Evolutionary conservation across 1,140 invertebrate species (phyloP).

Genomic region (Drosophila kepulauana): DNA sequence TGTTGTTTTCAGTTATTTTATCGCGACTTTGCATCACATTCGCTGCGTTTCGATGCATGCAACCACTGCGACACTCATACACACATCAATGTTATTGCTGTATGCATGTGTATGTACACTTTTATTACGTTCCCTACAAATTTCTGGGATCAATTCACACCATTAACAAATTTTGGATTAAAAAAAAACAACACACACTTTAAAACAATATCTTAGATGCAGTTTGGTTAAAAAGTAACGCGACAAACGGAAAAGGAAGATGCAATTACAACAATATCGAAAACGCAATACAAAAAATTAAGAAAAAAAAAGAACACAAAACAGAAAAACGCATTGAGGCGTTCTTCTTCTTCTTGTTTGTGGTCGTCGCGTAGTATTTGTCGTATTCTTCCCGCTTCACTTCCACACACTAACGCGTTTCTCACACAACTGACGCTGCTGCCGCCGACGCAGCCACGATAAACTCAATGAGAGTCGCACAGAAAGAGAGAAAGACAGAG

Average conservation of each 20-base stretch:
- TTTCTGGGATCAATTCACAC: conserved; percentile 9
- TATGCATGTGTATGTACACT: conserved; percentile 1
- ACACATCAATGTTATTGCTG: not conserved
- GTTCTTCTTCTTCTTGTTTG: conserved; percentile 17
- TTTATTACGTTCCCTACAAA: conserved; percentile 1
- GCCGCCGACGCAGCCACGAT: conserved; percentile 46
- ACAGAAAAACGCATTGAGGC: conserved; percentile 37
- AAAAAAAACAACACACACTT: conserved; percentile 5
- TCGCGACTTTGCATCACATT: conserved; percentile 66
- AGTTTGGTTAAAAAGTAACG: conserved; percentile 6
- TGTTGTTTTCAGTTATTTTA: conserved; percentile 39
- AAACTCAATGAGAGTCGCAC: conserved; percentile 23
- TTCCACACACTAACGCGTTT: conserved; percentile 46
- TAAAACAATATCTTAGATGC: conserved; percentile 1
- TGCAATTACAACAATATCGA: conserved; percentile 11
- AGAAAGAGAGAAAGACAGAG: conserved; percentile 20
- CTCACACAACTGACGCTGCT: conserved; percentile 52
- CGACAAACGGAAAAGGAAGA: conserved; percentile 12
- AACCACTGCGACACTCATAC: conserved; percentile 11
- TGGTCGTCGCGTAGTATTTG: conserved; percentile 4
- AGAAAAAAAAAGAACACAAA: conserved; percentile 26
- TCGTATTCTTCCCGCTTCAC: conserved; percentile 45
- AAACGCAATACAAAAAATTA: conserved; percentile 16
- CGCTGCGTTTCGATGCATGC: conserved; percentile 58
- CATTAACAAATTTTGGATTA: conserved; percentile 11